Evolutionary conservation across 2,113 vertebrate genomes (phyloP), one percentile per base, ranked within the genome.

Genomic region (Pelodiscus sinensis): DNA sequence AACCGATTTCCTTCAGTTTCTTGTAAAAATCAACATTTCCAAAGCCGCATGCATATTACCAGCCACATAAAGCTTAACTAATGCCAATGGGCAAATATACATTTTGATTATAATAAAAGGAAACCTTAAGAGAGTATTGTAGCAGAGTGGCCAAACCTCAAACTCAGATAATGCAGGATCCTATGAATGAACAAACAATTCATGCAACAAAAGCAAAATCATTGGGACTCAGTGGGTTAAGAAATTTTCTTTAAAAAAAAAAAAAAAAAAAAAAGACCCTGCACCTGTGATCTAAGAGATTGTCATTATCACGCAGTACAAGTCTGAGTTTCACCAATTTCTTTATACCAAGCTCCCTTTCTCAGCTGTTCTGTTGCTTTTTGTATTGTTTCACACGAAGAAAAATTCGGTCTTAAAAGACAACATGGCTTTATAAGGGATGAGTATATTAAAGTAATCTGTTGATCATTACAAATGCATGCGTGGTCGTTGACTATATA

Each of bases 41-140:
- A 44, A 35, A 54, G 29, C 78, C 22, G 9, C 1, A 5, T 0
- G 1, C 9, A 27, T 65, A 25, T 38, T n/a, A 38, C 1, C 18
- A 51, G 71, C n/a, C 62, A 55, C 1, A 2, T 58, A 54, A 15
- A 14, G 50, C 60, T 14, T 4, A 31, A 50, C 29, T 25, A 68
- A 11, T 19, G 3, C 54, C 16, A 25, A 9, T 3, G 58, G 38
- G 11, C 18, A 92, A 68, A 77, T 14, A 35, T 29, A 44, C 44
- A 10, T 6, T 62, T 81, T n/a, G 68, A 35, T 25, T 18, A n/a
- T 38, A 75, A 88, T 19, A 51, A 38, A 44, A 44, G 24, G 11
- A 9, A 31, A 52, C 11, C 6, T 79, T 25, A 29, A 50, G n/a
- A 24, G 79, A 62, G 19, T 21, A 79, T 77, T 55, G 14, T 38